Percentiles rank a stretch among this genome's conserved stretches.
Conservation (phyloP, 2,888 invertebrate species). For the Cenopis cana region DNA sequence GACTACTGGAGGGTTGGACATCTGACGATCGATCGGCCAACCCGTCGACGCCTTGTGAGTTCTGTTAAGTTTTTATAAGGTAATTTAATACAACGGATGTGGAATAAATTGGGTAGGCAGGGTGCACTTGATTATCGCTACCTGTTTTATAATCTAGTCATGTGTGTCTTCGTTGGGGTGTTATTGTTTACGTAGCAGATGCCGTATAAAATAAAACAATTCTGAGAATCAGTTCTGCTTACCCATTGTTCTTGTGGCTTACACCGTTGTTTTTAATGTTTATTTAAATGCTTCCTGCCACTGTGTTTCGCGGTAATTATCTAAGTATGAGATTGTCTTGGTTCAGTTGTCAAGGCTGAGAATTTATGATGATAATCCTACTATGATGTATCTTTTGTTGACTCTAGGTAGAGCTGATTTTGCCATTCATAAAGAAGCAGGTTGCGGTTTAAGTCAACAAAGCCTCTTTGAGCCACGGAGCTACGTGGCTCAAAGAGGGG, state of each 20-base stretch:
- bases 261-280: constrained; percentile 58
- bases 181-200: constrained; percentile 68
- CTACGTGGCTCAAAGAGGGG: constrained; percentile 7
- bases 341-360: constrained; percentile 30
- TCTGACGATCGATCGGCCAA: constrained; percentile 73
- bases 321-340: constrained; percentile 56
- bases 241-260: constrained; percentile 69
- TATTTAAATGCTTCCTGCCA: constrained; percentile 71
- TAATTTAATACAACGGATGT: constrained; percentile 84
- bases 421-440: constrained; percentile 19
- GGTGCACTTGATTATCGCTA: constrained; percentile 78
- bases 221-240: constrained; percentile 72
- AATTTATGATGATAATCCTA: constrained; percentile 37
- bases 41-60: constrained; percentile 76
- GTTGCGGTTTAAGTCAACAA: constrained; percentile 36
- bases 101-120: constrained; percentile 83
- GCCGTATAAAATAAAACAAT: constrained; percentile 66
- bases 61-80: constrained; percentile 67
- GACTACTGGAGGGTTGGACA: constrained; percentile 71
- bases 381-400: constrained; percentile 13
- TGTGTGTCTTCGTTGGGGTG: constrained; percentile 58
- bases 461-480: constrained; percentile 6
- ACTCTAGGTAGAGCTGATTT: constrained; percentile 9
- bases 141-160: constrained; percentile 76
- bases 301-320: constrained; percentile 73